These are phyloP conservation scores for Sitophilus oryzae DNA, from an alignment of 1,140 invertebrate genomes.

Conservation along the genomic window DNA sequence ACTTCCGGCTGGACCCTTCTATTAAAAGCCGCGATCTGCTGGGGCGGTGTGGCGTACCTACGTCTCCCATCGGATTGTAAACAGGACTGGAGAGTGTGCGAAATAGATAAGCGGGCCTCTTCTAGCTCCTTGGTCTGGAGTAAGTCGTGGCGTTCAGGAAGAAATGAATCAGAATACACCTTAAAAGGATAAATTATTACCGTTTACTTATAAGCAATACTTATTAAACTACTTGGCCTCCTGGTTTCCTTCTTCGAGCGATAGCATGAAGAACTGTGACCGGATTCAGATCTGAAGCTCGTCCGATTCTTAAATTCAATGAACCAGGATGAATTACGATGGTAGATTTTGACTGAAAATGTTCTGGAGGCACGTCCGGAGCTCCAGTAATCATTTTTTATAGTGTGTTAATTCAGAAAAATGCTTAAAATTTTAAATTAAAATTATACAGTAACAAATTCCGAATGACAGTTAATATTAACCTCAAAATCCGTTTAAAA, in stretches of 20 bases:
- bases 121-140: conserved; percentile 71
- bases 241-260: conserved; percentile 57
- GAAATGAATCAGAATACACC: conserved; percentile 58
- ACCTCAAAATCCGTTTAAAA: no score
- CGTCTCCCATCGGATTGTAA: conserved; percentile 73
- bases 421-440: no score
- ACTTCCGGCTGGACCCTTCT: conserved; percentile 65
- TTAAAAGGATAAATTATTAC: conserved; percentile 1
- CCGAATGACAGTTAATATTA: no score
- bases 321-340: conserved; percentile 96
- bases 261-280: conserved; percentile 81
- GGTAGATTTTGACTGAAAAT: conserved; percentile 63
- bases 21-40: conserved; percentile 82
- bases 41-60: conserved; percentile 70
- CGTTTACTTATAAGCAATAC: not conserved
- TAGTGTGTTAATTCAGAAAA: no score
- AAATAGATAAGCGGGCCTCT: conserved; percentile 74
- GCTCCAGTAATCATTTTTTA: no score
- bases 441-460: no score
- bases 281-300: conserved; percentile 84
- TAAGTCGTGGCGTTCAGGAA: conserved; percentile 56
- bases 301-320: conserved; percentile 77
- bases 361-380: conserved; percentile 22
- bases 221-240: conserved; percentile 42
- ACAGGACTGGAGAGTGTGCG: conserved; percentile 77